A percentile compares a stretch with the other conserved stretches of the same genome.
These are phyloP conservation scores for Leucophenga montana DNA, from an alignment of 2,888 invertebrate species.

Conservation along the genomic window DNA sequence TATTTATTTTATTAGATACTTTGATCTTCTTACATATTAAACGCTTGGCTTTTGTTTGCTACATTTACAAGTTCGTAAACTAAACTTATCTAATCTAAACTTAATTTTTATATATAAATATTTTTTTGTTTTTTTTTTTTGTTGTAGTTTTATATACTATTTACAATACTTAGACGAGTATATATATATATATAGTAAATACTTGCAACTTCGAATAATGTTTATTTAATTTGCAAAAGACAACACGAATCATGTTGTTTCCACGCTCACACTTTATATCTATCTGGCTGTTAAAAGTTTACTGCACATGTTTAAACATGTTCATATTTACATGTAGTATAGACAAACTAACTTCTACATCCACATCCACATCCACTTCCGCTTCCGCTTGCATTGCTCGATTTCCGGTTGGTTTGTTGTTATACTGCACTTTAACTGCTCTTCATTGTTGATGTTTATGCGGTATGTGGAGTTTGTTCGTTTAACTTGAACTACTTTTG, in stretches of 20 bases:
- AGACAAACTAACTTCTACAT: not conserved
- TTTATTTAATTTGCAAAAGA: constrained; percentile 60
- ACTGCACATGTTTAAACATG: no score
- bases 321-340: not conserved
- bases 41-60: no score
- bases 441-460: constrained; percentile 49
- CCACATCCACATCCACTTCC: not conserved
- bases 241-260: not conserved
- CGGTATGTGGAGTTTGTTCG: constrained; percentile 11
- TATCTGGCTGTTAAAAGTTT: not conserved
- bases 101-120: not conserved
- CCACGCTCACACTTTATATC: not conserved
- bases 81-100: not conserved
- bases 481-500: constrained; percentile 36
- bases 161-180: constrained; percentile 21
- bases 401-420: constrained; percentile 18
- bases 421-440: constrained; percentile 57
- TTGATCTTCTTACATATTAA: no score
- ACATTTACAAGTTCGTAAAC: no score
- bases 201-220: constrained; percentile 59
- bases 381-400: not conserved
- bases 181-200: constrained; percentile 50
- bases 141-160: no score
- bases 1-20: no score
- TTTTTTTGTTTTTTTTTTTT: not conserved